Conservation (phyloP, 2,113 vertebrate species). For the Ivindomyrus marchei region DNA sequence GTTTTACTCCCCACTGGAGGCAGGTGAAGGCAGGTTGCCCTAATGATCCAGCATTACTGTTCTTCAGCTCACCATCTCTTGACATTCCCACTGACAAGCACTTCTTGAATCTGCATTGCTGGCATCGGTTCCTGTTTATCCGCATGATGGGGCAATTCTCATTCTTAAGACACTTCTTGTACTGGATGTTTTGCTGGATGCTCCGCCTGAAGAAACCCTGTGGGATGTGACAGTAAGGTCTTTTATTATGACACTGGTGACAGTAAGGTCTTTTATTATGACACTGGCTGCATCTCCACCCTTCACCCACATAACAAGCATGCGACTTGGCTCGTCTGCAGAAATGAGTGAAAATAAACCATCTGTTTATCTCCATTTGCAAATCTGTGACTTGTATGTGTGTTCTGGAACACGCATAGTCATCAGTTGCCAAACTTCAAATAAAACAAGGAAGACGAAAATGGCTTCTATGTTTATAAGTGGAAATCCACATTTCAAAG, state of each 20-base stretch:
- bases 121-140: slow-evolving; percentile 95
- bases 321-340: neutral
- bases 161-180: slow-evolving; percentile 98
- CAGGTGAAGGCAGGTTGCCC: neutral
- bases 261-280: neutral
- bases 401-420: neutral
- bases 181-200: slow-evolving; percentile 98
- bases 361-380: neutral
- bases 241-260: neutral
- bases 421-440: neutral
- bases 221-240: neutral
- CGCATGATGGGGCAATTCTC: slow-evolving; percentile 95
- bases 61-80: slow-evolving; percentile 76
- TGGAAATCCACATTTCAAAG: neutral
- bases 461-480: neutral
- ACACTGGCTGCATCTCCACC: neutral
- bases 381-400: neutral
- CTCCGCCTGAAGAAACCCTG: slow-evolving; percentile 97
- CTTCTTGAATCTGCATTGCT: slow-evolving; percentile 98
- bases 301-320: neutral
- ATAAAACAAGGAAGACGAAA: neutral
- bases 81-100: slow-evolving; percentile 96
- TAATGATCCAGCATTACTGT: neutral
- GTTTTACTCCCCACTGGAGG: neutral
- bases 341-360: neutral